phyloP scores from a whole-genome alignment of 1,140 invertebrate species.

The Acromyrmex heyeri region DNA sequence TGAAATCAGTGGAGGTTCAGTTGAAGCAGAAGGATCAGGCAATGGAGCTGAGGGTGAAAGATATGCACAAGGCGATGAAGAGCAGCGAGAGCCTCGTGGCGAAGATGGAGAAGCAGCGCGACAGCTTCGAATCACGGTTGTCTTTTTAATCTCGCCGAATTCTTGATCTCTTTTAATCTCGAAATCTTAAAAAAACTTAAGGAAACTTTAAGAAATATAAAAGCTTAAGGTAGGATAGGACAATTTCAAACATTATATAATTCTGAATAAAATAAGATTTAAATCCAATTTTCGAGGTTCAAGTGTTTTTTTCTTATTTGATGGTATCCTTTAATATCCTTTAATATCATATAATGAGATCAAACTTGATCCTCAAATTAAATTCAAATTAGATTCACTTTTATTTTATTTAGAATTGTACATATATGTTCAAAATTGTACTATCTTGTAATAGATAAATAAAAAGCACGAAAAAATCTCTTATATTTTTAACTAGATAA shows the following conservation, averaged over 20 bases:
- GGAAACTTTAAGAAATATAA: not conserved
- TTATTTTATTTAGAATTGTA: too few relatives aligned
- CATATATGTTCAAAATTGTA: too few relatives aligned
- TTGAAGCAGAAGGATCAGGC: slow-evolving; percentile 76
- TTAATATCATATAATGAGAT: too few relatives aligned
- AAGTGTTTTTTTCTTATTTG: too few relatives aligned
- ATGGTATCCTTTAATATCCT: too few relatives aligned
- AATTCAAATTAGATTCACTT: too few relatives aligned
- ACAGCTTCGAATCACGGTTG: slow-evolving; percentile 77
- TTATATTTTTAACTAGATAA: not conserved
- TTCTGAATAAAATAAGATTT: too few relatives aligned
- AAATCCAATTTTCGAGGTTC: too few relatives aligned
- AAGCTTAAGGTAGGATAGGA: not conserved
- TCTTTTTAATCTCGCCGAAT: slow-evolving; percentile 23
- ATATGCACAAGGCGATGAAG: slow-evolving; percentile 77
- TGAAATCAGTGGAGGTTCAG: slow-evolving; percentile 73
- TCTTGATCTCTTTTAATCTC: slow-evolving; percentile 4
- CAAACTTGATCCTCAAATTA: too few relatives aligned
- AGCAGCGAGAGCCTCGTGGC: slow-evolving; percentile 68
- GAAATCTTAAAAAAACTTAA: not conserved
- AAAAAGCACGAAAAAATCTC: not conserved
- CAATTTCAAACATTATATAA: too few relatives aligned
- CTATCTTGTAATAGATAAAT: not conserved
- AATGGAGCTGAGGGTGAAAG: slow-evolving; percentile 70
- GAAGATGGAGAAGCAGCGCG: slow-evolving; percentile 79